Percentiles rank a stretch among this genome's conserved stretches.
These are phyloP conservation scores for Scelioninae gen. 1 DNA, from an alignment of 2,888 invertebrate species.

Conservation along the genomic window DNA sequence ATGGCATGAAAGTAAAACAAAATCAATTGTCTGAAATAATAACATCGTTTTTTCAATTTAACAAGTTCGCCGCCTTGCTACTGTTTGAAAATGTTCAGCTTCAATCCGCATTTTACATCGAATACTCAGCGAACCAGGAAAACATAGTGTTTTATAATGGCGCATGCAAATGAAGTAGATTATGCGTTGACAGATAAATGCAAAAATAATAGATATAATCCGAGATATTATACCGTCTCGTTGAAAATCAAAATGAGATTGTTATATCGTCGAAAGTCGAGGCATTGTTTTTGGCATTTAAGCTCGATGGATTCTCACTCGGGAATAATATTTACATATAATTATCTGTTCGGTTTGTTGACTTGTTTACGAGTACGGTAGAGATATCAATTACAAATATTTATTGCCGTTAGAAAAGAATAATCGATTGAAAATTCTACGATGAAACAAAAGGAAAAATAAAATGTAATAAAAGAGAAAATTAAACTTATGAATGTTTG, in stretches of 20 bases:
- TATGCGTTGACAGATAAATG: constrained; percentile 26
- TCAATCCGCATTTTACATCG: no score
- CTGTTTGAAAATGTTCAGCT: no score
- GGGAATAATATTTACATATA: constrained; percentile 73
- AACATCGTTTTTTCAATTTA: no score
- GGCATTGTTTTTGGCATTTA: constrained; percentile 57
- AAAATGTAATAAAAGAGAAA: background rate
- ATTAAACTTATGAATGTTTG: no score
- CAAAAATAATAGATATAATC: constrained; percentile 45
- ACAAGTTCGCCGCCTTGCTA: no score
- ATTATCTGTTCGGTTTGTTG: constrained; percentile 62
- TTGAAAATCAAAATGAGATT: constrained; percentile 39
- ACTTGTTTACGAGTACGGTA: constrained; percentile 19
- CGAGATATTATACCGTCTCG: background rate
- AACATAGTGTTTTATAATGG: no score
- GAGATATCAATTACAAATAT: constrained; percentile 52
- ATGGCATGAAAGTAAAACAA: no score
- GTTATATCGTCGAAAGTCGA: constrained; percentile 36
- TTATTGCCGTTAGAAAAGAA: constrained; percentile 13
- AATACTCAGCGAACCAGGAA: no score
- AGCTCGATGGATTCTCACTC: constrained; percentile 7
- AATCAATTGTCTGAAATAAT: no score
- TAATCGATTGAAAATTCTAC: background rate
- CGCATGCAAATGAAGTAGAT: no score
- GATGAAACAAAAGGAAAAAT: background rate